A percentile compares a stretch with the other conserved stretches of the same genome.
phyloP scores from a whole-genome alignment of 2,113 vertebrate genomes.

The Cyprinodon brontotheroides region DNA sequence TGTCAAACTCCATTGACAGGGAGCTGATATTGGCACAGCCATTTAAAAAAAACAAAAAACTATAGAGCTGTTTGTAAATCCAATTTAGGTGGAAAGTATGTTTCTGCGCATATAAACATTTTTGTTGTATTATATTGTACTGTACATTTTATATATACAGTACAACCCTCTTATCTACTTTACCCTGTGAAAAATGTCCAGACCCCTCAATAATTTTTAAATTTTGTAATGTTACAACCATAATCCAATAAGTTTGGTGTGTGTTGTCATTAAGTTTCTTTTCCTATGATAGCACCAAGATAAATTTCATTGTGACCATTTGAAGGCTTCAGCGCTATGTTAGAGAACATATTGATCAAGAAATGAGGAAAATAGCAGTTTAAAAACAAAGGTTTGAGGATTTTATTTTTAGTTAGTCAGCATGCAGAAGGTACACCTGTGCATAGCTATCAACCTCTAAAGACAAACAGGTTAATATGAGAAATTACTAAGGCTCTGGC shows the following conservation, averaged over 20 bases:
- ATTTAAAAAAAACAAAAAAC: constrained; percentile 45
- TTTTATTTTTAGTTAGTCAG: constrained; percentile 20
- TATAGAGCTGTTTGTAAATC: constrained; percentile 59
- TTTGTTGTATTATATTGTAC: constrained; percentile 63
- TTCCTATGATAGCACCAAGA: too few relatives aligned
- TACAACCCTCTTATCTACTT: constrained; percentile 41
- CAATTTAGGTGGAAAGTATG: constrained; percentile 53
- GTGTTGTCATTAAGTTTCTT: too few relatives aligned
- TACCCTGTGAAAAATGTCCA: constrained; percentile 27
- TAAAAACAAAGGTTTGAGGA: not conserved
- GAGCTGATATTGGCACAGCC: constrained; percentile 61
- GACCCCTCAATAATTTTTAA: not conserved
- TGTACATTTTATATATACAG: constrained; percentile 25
- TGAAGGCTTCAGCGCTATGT: too few relatives aligned
- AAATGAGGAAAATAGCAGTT: too few relatives aligned
- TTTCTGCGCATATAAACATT: constrained; percentile 58
- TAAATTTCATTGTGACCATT: too few relatives aligned
- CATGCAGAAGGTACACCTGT: constrained; percentile 71
- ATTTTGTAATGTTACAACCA: not conserved
- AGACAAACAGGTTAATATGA: constrained; percentile 81
- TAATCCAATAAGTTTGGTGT: too few relatives aligned
- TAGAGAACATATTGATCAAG: too few relatives aligned
- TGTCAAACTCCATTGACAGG: constrained; percentile 62
- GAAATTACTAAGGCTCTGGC: constrained; percentile 78
- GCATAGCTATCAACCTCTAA: constrained; percentile 76